Conservation (phyloP, 2,797 vertebrate genomes). For the Sebastes glaucus region DNA sequence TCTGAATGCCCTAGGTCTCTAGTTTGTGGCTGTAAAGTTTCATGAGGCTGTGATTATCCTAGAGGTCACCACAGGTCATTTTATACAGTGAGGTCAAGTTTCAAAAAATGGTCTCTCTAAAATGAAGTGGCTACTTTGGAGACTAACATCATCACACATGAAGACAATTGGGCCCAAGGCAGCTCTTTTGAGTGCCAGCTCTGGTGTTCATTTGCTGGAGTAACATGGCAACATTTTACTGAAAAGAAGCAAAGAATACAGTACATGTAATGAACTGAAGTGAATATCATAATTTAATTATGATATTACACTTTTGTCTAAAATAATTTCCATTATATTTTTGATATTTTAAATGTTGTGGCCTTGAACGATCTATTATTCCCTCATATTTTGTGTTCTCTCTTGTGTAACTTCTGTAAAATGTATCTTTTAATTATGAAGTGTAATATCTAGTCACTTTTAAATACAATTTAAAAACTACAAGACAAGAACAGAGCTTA, state of each 20-base stretch:
- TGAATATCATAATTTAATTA: not conserved
- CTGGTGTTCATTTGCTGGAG: not conserved
- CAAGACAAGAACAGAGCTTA: not conserved
- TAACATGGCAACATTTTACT: not conserved
- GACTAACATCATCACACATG: too few relatives aligned
- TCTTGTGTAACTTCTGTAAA: not conserved
- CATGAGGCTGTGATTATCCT: too few relatives aligned
- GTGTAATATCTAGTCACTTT: not conserved
- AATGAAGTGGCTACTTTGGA: too few relatives aligned
- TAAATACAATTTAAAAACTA: not conserved
- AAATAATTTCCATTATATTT: not conserved
- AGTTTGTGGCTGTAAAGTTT: too few relatives aligned
- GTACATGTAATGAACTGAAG: not conserved
- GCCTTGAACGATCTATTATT: not conserved
- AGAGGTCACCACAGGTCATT: too few relatives aligned
- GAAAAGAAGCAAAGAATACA: not conserved
- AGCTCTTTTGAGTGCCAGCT: not conserved
- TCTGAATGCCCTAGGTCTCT: too few relatives aligned
- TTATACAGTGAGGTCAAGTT: too few relatives aligned
- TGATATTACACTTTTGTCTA: not conserved
- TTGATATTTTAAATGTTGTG: not conserved
- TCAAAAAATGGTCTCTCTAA: too few relatives aligned
- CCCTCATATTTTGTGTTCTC: not conserved
- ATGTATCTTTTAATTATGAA: not conserved
- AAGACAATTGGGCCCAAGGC: not conserved